Percentiles rank a stretch among this genome's conserved stretches.
Evolutionary conservation across 2,888 invertebrate species (phyloP).

Genomic region (Drymonia ruficornis): DNA sequence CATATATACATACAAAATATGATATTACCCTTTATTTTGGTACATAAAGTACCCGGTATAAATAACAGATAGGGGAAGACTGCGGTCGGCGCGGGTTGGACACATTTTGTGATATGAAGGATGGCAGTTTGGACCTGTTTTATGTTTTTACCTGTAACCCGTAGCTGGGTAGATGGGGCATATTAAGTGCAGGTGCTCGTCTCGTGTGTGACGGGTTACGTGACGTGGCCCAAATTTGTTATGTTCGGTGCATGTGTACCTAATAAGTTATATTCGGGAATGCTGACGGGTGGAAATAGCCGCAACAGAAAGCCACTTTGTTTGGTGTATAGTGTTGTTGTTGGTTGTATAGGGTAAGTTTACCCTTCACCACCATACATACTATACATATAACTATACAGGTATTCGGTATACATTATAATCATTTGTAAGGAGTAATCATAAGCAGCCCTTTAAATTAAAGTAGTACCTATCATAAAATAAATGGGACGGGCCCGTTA

Average conservation of each 20-base stretch:
- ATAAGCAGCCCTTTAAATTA: too few relatives aligned
- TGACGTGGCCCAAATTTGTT: neutral
- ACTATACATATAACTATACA: too few relatives aligned
- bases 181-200: neutral
- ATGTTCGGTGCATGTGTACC: neutral
- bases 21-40: conserved; percentile 30
- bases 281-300: neutral
- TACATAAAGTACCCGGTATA: conserved; percentile 26
- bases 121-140: conserved; percentile 21
- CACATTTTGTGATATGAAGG: conserved; percentile 26
- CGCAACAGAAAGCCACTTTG: neutral
- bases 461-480: too few relatives aligned
- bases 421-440: too few relatives aligned
- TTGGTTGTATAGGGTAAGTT: too few relatives aligned
- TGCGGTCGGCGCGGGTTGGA: conserved; percentile 25
- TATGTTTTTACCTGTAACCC: conserved; percentile 12
- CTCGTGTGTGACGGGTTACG: neutral
- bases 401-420: too few relatives aligned
- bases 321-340: too few relatives aligned
- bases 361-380: too few relatives aligned
- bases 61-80: conserved; percentile 27
- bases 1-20: conserved; percentile 37
- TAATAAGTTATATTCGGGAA: too few relatives aligned
- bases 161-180: neutral
- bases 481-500: too few relatives aligned